phyloP scores from a whole-genome alignment of 2,113 vertebrate genomes.

The Corynorhinus townsendii region DNA sequence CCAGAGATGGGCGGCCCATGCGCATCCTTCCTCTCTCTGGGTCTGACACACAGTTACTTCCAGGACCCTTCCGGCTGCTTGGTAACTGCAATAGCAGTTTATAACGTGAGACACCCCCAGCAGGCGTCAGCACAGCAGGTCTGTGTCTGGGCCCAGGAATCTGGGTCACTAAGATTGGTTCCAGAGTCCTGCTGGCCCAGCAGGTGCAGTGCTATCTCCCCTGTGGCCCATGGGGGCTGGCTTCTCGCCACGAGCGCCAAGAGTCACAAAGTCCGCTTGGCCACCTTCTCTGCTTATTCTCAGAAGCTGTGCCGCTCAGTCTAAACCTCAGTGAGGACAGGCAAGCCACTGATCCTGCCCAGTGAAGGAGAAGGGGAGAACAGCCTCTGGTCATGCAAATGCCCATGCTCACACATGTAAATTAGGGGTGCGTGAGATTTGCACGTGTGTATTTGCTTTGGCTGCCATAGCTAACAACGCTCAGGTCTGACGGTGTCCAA shows the following conservation, averaged over 20 bases:
- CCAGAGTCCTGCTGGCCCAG: background rate
- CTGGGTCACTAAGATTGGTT: background rate
- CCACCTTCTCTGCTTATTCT: background rate
- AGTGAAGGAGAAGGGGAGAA: background rate
- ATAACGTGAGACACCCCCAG: background rate
- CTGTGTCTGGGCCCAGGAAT: background rate
- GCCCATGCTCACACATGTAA: background rate
- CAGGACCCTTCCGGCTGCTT: background rate
- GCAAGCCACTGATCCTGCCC: background rate
- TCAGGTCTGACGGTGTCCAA: background rate
- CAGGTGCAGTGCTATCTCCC: background rate
- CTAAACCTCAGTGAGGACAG: background rate
- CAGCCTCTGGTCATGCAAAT: no score
- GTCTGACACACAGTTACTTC: background rate
- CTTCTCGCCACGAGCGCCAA: no score
- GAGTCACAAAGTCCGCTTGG: background rate
- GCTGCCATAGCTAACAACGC: background rate
- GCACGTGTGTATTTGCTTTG: no score
- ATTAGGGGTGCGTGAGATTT: background rate
- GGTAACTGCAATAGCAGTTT: background rate
- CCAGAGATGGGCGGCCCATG: background rate
- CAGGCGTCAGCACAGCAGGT: background rate
- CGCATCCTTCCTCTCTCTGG: background rate
- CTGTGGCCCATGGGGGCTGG: fast-evolving
- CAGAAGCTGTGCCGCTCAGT: background rate